Evolutionary conservation across 2,113 vertebrate species (phyloP).

Genomic region (Prochilodus magdalenae): DNA sequence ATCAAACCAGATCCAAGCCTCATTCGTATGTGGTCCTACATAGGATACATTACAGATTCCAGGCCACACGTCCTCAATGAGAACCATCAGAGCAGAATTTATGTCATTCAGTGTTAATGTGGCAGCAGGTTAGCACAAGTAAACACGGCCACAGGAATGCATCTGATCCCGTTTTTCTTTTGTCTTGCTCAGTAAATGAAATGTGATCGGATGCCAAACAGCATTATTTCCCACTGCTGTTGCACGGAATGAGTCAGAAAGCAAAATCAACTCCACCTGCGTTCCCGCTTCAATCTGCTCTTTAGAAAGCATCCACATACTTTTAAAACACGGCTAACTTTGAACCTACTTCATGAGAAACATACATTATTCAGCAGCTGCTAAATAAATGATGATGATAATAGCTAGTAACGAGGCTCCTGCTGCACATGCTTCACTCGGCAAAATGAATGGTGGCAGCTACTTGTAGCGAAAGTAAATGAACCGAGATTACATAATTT

Average conservation of each 20-base stretch:
- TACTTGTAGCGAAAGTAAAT: background rate
- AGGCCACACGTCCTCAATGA: too few species aligned
- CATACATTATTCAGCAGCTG: background rate
- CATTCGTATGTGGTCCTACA: too few species aligned
- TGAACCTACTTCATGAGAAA: background rate
- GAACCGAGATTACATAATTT: background rate
- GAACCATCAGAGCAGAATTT: too few species aligned
- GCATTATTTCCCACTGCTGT: background rate
- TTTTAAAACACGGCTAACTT: background rate
- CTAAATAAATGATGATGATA: background rate
- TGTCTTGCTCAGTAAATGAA: background rate
- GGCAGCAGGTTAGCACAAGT: too few species aligned
- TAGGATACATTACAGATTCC: too few species aligned
- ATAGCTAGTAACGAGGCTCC: background rate
- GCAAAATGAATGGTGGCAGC: background rate
- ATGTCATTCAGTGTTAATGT: too few species aligned
- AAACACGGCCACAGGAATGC: too few species aligned
- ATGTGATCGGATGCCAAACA: background rate
- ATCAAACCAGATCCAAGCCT: too few species aligned
- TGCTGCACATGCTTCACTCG: background rate
- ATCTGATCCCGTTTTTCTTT: too few species aligned
- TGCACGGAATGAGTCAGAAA: background rate
- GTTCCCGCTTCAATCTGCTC: background rate
- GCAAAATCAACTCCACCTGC: background rate
- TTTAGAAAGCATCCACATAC: background rate